These are phyloP conservation scores for Drosophila falleni DNA, from an alignment of 2,888 invertebrate species.

Conservation along the genomic window DNA sequence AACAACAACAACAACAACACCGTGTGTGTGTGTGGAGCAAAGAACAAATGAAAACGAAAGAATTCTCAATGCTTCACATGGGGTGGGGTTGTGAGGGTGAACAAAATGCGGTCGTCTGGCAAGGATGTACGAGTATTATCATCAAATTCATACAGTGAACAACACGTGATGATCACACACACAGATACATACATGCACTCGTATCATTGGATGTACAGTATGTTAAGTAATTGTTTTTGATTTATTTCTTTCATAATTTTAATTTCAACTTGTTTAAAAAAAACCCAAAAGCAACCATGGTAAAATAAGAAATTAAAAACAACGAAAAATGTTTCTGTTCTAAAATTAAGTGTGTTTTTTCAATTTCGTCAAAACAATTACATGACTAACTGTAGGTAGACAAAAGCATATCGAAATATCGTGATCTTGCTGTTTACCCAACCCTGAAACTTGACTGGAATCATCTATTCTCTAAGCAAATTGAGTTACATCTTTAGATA, in stretches of 20 bases:
- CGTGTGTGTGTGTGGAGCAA: slow-evolving; percentile 17
- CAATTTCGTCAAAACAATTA: background rate
- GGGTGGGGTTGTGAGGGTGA: slow-evolving; percentile 28
- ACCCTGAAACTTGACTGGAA: slow-evolving; percentile 42
- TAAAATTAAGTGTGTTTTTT: no score
- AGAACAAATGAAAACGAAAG: slow-evolving; percentile 38
- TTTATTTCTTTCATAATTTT: background rate
- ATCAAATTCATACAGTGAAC: slow-evolving; percentile 21
- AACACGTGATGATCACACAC: slow-evolving; percentile 43
- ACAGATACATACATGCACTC: slow-evolving; percentile 8
- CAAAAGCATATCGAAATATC: slow-evolving; percentile 11
- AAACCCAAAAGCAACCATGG: background rate
- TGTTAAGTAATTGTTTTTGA: background rate
- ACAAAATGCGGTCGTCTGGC: slow-evolving; percentile 37
- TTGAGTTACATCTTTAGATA: slow-evolving; percentile 41
- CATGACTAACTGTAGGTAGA: background rate
- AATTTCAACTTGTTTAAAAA: background rate
- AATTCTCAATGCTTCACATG: slow-evolving; percentile 34
- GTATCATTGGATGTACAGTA: slow-evolving; percentile 4
- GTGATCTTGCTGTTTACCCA: slow-evolving; percentile 39
- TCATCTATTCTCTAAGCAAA: slow-evolving; percentile 45
- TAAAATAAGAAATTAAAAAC: no score
- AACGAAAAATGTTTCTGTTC: no score
- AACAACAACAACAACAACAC: slow-evolving; percentile 26
- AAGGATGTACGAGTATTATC: slow-evolving; percentile 46